These are phyloP conservation scores for Hypomesus transpacificus DNA, from an alignment of 2,113 vertebrate species.

Conservation along the genomic window DNA sequence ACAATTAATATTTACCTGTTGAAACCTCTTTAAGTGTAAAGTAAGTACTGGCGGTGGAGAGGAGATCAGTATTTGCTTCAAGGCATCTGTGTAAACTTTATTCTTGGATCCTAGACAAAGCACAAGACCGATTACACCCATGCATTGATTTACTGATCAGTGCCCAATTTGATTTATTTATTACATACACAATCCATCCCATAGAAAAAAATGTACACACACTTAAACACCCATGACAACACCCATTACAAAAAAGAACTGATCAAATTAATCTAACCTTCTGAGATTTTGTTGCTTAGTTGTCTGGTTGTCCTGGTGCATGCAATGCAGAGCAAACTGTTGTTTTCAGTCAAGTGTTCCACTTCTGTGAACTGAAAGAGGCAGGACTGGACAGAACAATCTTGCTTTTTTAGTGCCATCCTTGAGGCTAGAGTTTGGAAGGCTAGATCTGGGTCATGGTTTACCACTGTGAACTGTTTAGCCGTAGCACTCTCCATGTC, in stretches of 20 bases:
- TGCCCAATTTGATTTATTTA: neutral
- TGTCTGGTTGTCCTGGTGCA: conserved; percentile 73
- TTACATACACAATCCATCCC: neutral
- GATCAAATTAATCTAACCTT: neutral
- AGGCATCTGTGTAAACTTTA: conserved; percentile 86
- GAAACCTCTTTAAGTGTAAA: conserved; percentile 96
- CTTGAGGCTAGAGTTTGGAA: conserved; percentile 82
- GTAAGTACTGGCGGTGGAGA: conserved; percentile 86
- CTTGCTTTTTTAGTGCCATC: conserved; percentile 68
- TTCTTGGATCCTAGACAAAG: conserved; percentile 75
- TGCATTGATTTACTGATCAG: neutral
- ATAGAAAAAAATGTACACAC: neutral
- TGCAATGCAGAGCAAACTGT: conserved; percentile 88
- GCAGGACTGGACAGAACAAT: conserved; percentile 83
- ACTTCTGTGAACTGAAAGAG: conserved; percentile 90
- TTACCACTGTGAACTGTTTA: conserved; percentile 72
- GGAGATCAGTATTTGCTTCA: conserved; percentile 97
- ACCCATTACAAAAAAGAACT: no score
- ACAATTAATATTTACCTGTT: conserved; percentile 74
- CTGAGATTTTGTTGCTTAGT: conserved; percentile 48
- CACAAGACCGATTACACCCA: neutral
- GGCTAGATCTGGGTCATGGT: conserved; percentile 81
- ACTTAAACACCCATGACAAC: neutral
- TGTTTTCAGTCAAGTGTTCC: conserved; percentile 83
- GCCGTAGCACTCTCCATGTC: conserved; percentile 50